These are phyloP conservation scores for Amblyornis subalaris DNA, from an alignment of 2,113 vertebrate genomes.

Conservation along the genomic window DNA sequence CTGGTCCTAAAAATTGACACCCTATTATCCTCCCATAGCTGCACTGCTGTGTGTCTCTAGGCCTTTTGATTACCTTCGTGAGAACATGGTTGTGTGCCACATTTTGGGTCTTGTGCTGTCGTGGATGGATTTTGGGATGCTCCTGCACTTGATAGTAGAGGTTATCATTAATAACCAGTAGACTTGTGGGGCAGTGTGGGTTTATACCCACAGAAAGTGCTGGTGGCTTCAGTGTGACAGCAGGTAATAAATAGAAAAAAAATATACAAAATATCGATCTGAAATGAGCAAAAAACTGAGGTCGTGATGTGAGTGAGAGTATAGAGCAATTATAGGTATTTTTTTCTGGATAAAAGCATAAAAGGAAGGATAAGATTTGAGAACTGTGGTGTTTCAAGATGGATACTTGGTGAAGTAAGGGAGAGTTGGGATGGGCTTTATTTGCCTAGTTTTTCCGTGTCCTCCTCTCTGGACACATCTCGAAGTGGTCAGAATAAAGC, in stretches of 20 bases:
- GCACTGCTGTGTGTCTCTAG: neutral
- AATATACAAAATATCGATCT: neutral
- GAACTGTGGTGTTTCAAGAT: neutral
- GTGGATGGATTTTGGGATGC: neutral
- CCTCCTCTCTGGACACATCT: neutral
- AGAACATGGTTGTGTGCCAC: neutral
- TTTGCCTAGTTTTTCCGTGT: neutral
- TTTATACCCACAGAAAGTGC: neutral
- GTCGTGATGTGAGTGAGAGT: neutral
- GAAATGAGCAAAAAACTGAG: neutral
- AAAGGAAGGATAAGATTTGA: neutral
- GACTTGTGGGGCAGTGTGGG: neutral
- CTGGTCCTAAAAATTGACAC: neutral
- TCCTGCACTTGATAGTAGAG: neutral
- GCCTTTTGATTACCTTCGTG: neutral
- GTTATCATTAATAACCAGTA: neutral
- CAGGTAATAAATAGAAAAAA: neutral
- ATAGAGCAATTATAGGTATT: neutral
- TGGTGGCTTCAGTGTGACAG: neutral
- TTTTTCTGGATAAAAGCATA: neutral
- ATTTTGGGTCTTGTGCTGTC: neutral
- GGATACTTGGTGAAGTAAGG: neutral
- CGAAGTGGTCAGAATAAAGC: neutral
- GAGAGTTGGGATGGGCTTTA: neutral
- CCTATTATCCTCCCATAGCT: accelerated